Percentiles rank a stretch among this genome's conserved stretches.
Evolutionary conservation across 1,140 invertebrate species (phyloP).

Genomic region (Metopolophium dirhodum): DNA sequence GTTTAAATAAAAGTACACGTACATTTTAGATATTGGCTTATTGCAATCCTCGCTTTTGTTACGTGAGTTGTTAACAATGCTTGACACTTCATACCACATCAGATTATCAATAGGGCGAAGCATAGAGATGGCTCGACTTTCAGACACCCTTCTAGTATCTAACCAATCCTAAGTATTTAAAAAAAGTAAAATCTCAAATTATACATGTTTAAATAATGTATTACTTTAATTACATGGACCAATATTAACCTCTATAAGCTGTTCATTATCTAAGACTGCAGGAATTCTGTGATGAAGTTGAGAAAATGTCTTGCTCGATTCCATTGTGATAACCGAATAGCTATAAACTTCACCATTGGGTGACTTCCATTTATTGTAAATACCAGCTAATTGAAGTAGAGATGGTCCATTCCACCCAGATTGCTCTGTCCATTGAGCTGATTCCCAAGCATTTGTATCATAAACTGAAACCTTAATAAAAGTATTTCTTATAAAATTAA

Average conservation of each 20-base stretch:
- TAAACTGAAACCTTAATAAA: constrained; percentile 66
- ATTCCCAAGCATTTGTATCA: constrained; percentile 67
- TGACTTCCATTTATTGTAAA: constrained; percentile 75
- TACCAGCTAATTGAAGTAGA: constrained; percentile 77
- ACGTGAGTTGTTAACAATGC: constrained; percentile 74
- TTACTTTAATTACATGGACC: neutral
- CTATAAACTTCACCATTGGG: constrained; percentile 70
- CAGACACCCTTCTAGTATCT: constrained; percentile 68
- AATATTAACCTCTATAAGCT: constrained; percentile 70
- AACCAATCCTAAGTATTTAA: constrained; percentile 70
- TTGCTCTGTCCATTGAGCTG: constrained; percentile 64
- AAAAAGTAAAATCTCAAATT: neutral
- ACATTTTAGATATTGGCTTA: constrained; percentile 63
- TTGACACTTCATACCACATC: constrained; percentile 74
- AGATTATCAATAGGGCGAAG: constrained; percentile 67
- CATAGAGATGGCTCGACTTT: constrained; percentile 66
- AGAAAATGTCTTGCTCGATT: constrained; percentile 72
- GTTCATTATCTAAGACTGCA: constrained; percentile 73
- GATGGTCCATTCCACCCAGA: constrained; percentile 70
- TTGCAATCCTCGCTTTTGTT: constrained; percentile 75
- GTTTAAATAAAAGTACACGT: constrained; percentile 3
- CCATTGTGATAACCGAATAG: constrained; percentile 80
- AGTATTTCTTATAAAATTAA: neutral
- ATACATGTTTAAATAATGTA: neutral
- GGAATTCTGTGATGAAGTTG: constrained; percentile 84